Evolutionary conservation across 2,113 vertebrate genomes (phyloP), one percentile per base, ranked within the genome.

Genomic region (Pipa parva): DNA sequence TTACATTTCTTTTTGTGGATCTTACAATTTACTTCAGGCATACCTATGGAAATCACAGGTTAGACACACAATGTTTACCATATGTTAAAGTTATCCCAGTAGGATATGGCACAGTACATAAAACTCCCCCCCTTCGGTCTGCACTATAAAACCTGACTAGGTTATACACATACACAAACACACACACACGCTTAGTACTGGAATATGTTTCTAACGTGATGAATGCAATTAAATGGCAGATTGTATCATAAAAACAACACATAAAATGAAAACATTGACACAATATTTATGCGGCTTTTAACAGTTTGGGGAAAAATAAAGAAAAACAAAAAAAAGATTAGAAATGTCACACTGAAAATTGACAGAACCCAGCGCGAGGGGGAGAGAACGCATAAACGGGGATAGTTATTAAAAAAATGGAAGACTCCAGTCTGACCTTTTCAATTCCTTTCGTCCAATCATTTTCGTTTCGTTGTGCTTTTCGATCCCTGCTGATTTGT

Each of bases 11-110:
- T 11, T 59, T 51, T 51, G 56, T 39, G 49, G 58, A 59, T 59
- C 45, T 25, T 51, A 31, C 31, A 59, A 59, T 51, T 59, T 45
- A 70, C 24, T 61, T 54, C 46, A 18, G 58, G 48, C 25, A 27
- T 60, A 70, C 66, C 66, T 70, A 70, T 45, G 18, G 26, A 67
- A 67, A 67, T 67, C 55, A 28, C 26, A 61, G 49, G 48, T 54
- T 52, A 59, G 26, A 36, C 31, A 8, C 20, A 29, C 18, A 59
- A 59, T 59, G 20, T 59, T 52, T 42, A 52, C 56, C 57, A 61
- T 24, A 70, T 39, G 66, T 61, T 46, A 33, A 10, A 52, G 25
- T 22, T 59, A 42, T 45, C 29, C 29, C 17, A 52, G 26, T 36
- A 51, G 56, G 46, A 69, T 69, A 60, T 51, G 57, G 60, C 57